phyloP scores from a whole-genome alignment of 1,140 invertebrate genomes.

The Drosophila bipectinata region DNA sequence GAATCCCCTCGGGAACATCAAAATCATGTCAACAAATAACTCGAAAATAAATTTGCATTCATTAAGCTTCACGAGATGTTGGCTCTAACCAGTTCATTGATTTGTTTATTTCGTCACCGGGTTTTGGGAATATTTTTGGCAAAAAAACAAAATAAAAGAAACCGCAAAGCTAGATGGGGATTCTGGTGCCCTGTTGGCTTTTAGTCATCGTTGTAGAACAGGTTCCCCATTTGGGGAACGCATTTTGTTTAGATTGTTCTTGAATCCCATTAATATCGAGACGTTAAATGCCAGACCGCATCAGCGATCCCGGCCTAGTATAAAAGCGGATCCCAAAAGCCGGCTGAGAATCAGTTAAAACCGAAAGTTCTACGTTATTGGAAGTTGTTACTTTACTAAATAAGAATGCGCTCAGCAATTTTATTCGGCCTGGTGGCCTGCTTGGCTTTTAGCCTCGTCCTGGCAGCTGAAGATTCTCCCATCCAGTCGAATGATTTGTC shows the following conservation, averaged over 20 bases:
- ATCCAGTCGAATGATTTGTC: constrained; percentile 31
- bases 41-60: constrained; percentile 32
- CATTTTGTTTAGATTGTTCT: constrained; percentile 62
- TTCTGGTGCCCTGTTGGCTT: constrained; percentile 15
- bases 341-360: constrained; percentile 46
- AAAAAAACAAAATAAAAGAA: constrained; percentile 10
- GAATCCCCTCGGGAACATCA: constrained; percentile 22
- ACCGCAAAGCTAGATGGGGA: constrained; percentile 18
- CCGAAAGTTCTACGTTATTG: constrained; percentile 28
- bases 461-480: constrained; percentile 9
- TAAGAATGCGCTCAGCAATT: constrained; percentile 56
- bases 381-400: constrained; percentile 12
- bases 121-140: constrained; percentile 17
- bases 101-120: constrained; percentile 39
- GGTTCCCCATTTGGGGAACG: constrained; percentile 37
- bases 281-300: constrained; percentile 50
- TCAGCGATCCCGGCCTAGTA: constrained; percentile 17
- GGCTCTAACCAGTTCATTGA: constrained; percentile 25
- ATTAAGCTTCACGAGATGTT: constrained; percentile 29
- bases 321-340: constrained; percentile 27
- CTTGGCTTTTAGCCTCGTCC: constrained; percentile 22
- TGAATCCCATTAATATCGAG: constrained; percentile 70
- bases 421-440: constrained; percentile 44
- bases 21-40: constrained; percentile 19
- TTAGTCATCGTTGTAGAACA: constrained; percentile 31